Conservation (phyloP, 2,113 vertebrate genomes). For the Quiscalus mexicanus region DNA sequence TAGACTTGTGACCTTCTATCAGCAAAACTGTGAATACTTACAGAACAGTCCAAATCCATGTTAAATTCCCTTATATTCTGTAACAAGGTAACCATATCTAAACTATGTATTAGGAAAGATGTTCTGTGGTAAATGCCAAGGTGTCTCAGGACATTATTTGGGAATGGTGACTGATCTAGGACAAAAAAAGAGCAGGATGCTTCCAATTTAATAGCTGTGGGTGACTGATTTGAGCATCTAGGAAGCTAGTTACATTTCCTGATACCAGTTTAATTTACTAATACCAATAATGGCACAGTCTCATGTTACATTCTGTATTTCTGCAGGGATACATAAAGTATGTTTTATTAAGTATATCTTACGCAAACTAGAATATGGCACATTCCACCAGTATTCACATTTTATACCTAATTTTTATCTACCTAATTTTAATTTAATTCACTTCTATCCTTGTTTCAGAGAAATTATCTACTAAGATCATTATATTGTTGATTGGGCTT, state of each 20-base stretch:
- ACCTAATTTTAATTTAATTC: not conserved
- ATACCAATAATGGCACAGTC: not conserved
- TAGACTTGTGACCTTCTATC: not conserved
- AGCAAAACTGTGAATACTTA: not conserved
- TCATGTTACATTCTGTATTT: not conserved
- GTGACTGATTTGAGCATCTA: not conserved
- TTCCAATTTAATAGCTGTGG: not conserved
- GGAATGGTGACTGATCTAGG: not conserved
- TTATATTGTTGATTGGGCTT: not conserved
- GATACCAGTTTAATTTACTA: not conserved
- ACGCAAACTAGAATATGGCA: not conserved
- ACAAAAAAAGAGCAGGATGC: not conserved
- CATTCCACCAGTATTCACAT: not conserved
- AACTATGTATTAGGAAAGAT: not conserved
- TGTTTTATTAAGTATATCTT: not conserved
- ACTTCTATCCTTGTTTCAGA: not conserved
- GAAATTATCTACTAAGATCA: not conserved
- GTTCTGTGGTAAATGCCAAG: accelerated
- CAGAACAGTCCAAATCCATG: not conserved
- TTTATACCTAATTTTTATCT: not conserved
- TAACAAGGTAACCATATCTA: not conserved
- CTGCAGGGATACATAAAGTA: not conserved
- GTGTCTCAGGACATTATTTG: not conserved
- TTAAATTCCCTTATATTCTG: not conserved
- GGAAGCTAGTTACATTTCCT: not conserved